Conservation (phyloP, 2,113 vertebrate species). For the Procapra przewalskii region DNA sequence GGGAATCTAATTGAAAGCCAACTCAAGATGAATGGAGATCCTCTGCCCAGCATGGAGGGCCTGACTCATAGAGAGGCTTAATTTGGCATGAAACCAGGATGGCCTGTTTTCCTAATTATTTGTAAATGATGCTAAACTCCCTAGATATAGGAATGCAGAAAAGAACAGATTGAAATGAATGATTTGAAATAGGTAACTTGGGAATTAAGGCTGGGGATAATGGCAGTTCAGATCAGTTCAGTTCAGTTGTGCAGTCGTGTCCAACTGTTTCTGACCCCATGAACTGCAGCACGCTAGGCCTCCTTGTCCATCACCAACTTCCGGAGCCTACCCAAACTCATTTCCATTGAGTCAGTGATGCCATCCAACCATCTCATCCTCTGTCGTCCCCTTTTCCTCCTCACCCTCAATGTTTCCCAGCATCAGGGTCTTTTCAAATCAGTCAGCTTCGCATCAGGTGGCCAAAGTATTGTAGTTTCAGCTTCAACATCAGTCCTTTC, state of each 20-base stretch:
- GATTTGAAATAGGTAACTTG: background rate
- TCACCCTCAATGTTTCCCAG: no score
- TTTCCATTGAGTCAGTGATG: fast-evolving
- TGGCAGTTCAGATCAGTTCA: background rate
- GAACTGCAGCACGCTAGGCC: no score
- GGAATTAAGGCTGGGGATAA: background rate
- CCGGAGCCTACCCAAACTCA: no score
- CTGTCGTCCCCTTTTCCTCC: no score
- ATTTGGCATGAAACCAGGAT: background rate
- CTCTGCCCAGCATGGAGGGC: fast-evolving
- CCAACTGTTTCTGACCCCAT: no score
- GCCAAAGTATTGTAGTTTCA: no score
- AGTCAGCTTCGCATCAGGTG: no score
- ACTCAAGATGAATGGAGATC: background rate
- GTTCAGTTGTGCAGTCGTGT: background rate
- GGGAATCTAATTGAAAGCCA: background rate
- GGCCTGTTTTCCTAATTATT: background rate
- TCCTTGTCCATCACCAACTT: no score
- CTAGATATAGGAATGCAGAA: background rate
- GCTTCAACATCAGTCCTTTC: no score
- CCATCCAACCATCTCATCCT: no score
- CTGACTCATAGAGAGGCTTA: background rate
- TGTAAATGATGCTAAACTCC: background rate
- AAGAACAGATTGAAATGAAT: background rate
- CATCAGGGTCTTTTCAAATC: no score